These are phyloP conservation scores for Bombus balteatus DNA, from an alignment of 1,140 invertebrate genomes.

Conservation along the genomic window DNA sequence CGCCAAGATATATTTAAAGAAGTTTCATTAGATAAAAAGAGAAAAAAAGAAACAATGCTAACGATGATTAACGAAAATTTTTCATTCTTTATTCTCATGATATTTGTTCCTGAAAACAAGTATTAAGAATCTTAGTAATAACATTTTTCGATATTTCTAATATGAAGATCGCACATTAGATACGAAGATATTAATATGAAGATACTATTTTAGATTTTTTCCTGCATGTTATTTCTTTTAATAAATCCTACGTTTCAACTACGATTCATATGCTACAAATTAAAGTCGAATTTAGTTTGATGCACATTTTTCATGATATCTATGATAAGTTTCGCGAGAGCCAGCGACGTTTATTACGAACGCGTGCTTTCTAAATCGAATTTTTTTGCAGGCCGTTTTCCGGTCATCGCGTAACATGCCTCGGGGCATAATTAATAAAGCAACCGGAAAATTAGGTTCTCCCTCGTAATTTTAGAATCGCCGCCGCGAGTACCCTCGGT, in stretches of 20 bases:
- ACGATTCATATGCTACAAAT: too few species aligned
- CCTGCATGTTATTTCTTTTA: too few species aligned
- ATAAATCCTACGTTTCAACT: neutral
- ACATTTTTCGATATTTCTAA: neutral
- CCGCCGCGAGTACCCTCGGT: conserved; percentile 19
- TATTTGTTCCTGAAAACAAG: neutral
- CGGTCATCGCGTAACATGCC: conserved; percentile 45
- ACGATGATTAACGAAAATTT: neutral
- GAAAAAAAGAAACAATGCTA: neutral
- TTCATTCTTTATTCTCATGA: neutral
- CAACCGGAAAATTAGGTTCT: conserved; percentile 56
- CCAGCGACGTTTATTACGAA: conserved; percentile 10
- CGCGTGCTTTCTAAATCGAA: conserved; percentile 41
- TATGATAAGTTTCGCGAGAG: neutral
- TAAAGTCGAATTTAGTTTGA: neutral
- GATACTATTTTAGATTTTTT: too few species aligned
- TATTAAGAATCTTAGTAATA: neutral
- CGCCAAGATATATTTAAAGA: neutral
- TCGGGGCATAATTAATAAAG: conserved; percentile 49
- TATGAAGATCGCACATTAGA: too few species aligned
- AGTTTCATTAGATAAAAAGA: neutral
- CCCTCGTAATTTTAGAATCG: conserved; percentile 53
- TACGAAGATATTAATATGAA: too few species aligned
- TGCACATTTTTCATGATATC: neutral
- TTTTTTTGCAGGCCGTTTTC: conserved; percentile 41